These are phyloP conservation scores for Sitobion miscanthi DNA, from an alignment of 1,140 invertebrate genomes.

Conservation along the genomic window DNA sequence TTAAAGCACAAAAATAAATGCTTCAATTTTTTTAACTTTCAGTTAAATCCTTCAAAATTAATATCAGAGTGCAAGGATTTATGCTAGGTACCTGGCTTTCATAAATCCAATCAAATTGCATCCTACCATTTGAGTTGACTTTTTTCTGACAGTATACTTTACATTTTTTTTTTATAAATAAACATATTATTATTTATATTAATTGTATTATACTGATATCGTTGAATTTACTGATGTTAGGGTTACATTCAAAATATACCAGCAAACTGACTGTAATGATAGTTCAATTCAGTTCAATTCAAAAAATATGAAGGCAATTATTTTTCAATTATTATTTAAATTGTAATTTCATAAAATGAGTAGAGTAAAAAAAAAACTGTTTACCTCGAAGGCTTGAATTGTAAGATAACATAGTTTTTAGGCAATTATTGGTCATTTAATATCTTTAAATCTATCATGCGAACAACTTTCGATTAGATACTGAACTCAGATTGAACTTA, in stretches of 20 bases:
- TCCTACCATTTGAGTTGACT: background rate
- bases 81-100: background rate
- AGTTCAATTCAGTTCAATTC: too few species aligned
- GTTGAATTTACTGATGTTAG: background rate
- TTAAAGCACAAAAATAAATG: conserved; percentile 48
- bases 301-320: background rate
- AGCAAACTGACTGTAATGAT: background rate
- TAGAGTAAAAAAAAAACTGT: background rate
- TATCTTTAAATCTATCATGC: background rate
- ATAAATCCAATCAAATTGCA: background rate
- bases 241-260: background rate
- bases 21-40: conserved; percentile 31
- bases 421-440: background rate
- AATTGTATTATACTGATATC: background rate
- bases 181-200: background rate
- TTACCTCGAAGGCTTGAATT: background rate
- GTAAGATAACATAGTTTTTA: background rate
- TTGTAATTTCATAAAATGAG: background rate
- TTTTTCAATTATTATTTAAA: background rate
- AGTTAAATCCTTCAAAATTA: background rate
- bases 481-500: background rate
- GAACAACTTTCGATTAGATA: background rate
- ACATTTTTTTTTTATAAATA: background rate
- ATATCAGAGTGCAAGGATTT: background rate
- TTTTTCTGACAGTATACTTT: background rate